A percentile compares a stretch with the other conserved stretches of the same genome.
These are phyloP conservation scores for Caranx ignobilis DNA, from an alignment of 2,113 vertebrate species.

Conservation along the genomic window DNA sequence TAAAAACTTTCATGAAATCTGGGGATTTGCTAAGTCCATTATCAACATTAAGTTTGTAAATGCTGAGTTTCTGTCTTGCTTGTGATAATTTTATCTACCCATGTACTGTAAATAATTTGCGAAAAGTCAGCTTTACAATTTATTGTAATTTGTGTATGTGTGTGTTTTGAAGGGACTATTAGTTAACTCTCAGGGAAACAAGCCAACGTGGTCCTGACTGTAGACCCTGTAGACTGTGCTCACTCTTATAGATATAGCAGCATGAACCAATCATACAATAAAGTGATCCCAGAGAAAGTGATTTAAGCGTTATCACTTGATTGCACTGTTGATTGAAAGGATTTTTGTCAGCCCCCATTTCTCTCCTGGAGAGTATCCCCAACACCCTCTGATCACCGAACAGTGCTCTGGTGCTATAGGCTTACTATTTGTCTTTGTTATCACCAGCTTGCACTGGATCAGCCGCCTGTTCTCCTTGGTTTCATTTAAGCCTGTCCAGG, in stretches of 20 bases:
- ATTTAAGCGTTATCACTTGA: constrained; percentile 73
- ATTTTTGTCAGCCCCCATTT: constrained; percentile 38
- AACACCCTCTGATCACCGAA: constrained; percentile 34
- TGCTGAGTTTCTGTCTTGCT: not conserved
- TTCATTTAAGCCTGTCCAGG: constrained; percentile 51
- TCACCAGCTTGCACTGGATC: constrained; percentile 58
- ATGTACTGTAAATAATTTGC: not conserved
- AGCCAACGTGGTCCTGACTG: not conserved
- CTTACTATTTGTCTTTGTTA: constrained; percentile 72
- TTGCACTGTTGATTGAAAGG: constrained; percentile 66
- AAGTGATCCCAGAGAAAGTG: constrained; percentile 53
- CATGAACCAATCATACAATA: constrained; percentile 37
- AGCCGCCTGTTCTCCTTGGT: constrained; percentile 38
- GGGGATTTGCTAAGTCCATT: not conserved
- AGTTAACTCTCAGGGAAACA: not conserved
- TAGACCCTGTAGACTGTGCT: not conserved
- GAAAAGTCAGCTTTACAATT: not conserved
- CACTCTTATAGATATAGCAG: not conserved
- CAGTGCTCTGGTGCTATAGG: constrained; percentile 16
- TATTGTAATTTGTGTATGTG: not conserved
- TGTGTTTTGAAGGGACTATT: not conserved
- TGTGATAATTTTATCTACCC: not conserved
- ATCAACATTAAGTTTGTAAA: not conserved
- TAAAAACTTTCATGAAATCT: not conserved
- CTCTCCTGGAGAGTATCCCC: constrained; percentile 46